phyloP scores from a whole-genome alignment of 1,140 invertebrate genomes.

The Protaetia brevitarsis region DNA sequence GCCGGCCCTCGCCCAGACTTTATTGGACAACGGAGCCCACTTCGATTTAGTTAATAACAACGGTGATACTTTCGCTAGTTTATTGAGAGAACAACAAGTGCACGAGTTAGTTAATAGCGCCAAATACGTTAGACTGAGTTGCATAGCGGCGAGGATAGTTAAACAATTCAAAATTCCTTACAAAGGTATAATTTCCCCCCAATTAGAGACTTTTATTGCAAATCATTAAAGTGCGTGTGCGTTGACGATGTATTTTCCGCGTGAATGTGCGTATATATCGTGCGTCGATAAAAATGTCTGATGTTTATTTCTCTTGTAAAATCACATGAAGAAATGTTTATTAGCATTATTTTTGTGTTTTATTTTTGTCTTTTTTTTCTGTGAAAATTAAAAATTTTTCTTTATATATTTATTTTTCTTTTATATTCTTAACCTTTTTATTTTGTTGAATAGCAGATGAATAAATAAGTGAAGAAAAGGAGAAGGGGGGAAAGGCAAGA shows the following conservation, averaged over 20 bases:
- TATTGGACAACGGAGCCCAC: conserved; percentile 80
- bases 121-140: conserved; percentile 75
- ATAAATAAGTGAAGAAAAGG: not conserved
- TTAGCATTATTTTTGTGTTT: not conserved
- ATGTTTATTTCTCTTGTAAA: not conserved
- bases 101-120: conserved; percentile 72
- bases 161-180: conserved; percentile 62
- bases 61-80: conserved; percentile 71
- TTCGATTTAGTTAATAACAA: conserved; percentile 80
- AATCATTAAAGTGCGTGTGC: conserved; percentile 52
- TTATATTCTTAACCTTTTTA: not conserved
- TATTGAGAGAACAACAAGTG: conserved; percentile 61
- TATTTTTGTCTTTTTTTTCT: not conserved
- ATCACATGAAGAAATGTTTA: not conserved
- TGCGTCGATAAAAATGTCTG: not conserved
- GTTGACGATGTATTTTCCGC: not conserved
- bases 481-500: not conserved
- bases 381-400: conserved; percentile 10
- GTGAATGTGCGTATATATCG: not conserved
- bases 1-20: conserved; percentile 61
- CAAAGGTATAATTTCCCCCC: conserved; percentile 58
- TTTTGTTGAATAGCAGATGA: not conserved
- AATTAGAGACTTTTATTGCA: conserved; percentile 54
- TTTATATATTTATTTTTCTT: conserved; percentile 6
- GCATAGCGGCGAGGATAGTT: conserved; percentile 75